Evolutionary conservation across 2,888 invertebrate genomes (phyloP).

Genomic region (Catocala fraxini): DNA sequence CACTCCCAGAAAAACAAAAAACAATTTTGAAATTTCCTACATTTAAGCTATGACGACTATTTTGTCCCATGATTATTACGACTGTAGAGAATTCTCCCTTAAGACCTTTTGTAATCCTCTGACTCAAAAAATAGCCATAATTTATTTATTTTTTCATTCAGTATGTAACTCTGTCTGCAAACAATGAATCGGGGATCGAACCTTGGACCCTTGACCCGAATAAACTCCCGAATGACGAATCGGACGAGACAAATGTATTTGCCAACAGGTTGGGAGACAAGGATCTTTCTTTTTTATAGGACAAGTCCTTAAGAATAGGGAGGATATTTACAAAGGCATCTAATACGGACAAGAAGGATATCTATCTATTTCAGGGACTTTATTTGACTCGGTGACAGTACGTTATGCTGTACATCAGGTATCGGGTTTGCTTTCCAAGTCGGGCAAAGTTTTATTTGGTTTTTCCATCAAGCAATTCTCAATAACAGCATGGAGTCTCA

Average conservation of each 20-base stretch:
- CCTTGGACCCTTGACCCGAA: conserved; percentile 55
- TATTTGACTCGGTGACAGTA: too few relatives aligned
- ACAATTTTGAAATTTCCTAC: too few relatives aligned
- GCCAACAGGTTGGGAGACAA: conserved; percentile 62
- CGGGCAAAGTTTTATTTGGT: too few relatives aligned
- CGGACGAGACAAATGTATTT: conserved; percentile 42
- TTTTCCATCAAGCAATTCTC: too few relatives aligned
- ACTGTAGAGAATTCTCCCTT: background rate
- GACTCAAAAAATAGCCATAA: conserved; percentile 38
- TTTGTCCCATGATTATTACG: background rate
- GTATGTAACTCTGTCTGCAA: conserved; percentile 31
- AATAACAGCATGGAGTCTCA: too few relatives aligned
- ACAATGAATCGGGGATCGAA: conserved; percentile 32
- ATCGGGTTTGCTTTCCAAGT: too few relatives aligned
- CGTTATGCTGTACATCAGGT: too few relatives aligned
- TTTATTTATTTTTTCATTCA: conserved; percentile 38
- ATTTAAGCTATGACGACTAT: background rate
- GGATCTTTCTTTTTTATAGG: conserved; percentile 49
- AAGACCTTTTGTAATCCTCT: conserved; percentile 31
- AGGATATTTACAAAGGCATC: background rate
- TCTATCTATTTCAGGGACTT: too few relatives aligned
- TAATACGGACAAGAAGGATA: conserved; percentile 2
- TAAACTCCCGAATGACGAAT: conserved; percentile 57
- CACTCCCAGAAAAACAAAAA: too few relatives aligned
- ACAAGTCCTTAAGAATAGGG: conserved; percentile 9